phyloP scores from a whole-genome alignment of 2,797 vertebrate genomes.

The Poeciliopsis paucimaculata region DNA sequence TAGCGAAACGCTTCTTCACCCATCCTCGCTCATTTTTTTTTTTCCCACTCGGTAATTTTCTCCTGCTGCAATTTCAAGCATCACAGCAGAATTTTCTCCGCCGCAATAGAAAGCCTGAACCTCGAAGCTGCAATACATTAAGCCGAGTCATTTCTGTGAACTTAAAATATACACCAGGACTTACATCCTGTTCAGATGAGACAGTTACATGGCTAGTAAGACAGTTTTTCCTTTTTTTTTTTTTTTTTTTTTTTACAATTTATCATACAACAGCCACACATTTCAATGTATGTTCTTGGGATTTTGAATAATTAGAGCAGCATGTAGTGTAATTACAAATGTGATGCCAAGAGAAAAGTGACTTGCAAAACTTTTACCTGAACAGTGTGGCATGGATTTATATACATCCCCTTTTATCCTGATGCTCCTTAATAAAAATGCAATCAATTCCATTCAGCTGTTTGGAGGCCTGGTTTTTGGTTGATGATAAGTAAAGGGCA shows the following conservation, averaged over 20 bases:
- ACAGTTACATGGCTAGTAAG: neutral
- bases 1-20: slow-evolving; percentile 76
- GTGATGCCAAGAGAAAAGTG: too few relatives aligned
- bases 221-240: neutral
- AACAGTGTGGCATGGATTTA: neutral
- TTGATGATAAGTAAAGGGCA: neutral
- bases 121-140: slow-evolving; percentile 50
- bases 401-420: neutral
- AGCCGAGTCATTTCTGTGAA: slow-evolving; percentile 53
- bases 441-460: neutral
- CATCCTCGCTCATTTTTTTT: slow-evolving; percentile 62
- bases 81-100: slow-evolving; percentile 75
- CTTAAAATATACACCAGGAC: slow-evolving; percentile 50
- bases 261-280: neutral
- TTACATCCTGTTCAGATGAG: slow-evolving; percentile 34
- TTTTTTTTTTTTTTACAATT: neutral
- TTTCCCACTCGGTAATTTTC: slow-evolving; percentile 68
- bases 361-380: neutral
- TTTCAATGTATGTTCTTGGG: neutral
- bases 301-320: neutral
- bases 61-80: slow-evolving; percentile 77
- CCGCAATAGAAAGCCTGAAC: slow-evolving; percentile 65
- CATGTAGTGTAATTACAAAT: neutral
- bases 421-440: neutral
- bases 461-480: neutral